phyloP scores from a whole-genome alignment of 2,888 invertebrate species.

The Sarcophaga variegata region DNA sequence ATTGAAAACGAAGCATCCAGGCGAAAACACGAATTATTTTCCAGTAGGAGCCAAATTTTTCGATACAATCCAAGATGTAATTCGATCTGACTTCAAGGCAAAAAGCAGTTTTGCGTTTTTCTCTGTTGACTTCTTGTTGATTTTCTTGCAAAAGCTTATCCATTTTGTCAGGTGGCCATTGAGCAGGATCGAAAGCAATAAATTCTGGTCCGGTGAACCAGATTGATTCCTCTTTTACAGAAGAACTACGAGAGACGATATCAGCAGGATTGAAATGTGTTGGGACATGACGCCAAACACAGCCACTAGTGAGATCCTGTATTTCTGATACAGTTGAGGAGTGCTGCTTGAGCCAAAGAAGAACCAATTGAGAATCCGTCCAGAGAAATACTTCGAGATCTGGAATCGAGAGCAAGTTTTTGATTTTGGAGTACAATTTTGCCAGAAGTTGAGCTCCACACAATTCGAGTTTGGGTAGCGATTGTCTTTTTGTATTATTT shows the following conservation, averaged over 20 bases:
- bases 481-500: too few relatives aligned
- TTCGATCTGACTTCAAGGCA: not conserved
- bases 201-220: constrained; percentile 51
- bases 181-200: not conserved
- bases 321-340: constrained; percentile 65
- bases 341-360: constrained; percentile 66
- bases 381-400: not conserved
- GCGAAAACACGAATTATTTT: constrained; percentile 39
- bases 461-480: not conserved
- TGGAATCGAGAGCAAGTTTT: too few relatives aligned
- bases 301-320: constrained; percentile 44
- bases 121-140: constrained; percentile 41
- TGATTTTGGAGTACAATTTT: not conserved
- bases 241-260: constrained; percentile 35
- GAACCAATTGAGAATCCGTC: constrained; percentile 49
- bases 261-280: constrained; percentile 62
- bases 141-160: constrained; percentile 5
- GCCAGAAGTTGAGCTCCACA: constrained; percentile 50
- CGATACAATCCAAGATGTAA: constrained; percentile 16
- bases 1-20: constrained; percentile 46
- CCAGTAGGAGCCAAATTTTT: constrained; percentile 25
- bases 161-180: constrained; percentile 17
- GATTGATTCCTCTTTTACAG: constrained; percentile 45
- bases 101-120: constrained; percentile 43
- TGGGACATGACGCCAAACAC: constrained; percentile 63